Evolutionary conservation across 2,113 vertebrate species (phyloP), one percentile per base, ranked within the genome.

Genomic region (Myrmecophaga tridactyla): DNA sequence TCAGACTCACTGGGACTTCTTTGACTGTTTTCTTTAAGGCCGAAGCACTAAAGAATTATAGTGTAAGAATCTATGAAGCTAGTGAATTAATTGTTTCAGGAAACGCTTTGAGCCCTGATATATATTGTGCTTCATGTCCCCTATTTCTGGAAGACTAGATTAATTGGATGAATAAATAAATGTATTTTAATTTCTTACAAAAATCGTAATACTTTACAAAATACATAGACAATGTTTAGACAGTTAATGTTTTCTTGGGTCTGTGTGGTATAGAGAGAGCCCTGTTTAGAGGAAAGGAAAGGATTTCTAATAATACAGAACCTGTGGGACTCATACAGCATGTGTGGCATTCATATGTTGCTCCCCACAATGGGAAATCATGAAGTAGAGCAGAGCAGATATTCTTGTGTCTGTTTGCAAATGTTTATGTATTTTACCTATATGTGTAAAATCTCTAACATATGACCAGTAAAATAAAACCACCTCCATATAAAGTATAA

Each of bases 281-380:
- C 10, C 17, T 46, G 1, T 0, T 0, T 65, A 25, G 39, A 62
- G 56, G 23, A 2, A 11, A 2, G 6, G 43, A 56, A 60, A 0
- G 11, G 6, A 34, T 3, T 46, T 48, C 20, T 11, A 62, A 23
- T 1, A 6, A 3, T 0, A 14, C 4, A 2, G 43, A 18, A 29
- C 4, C n/a, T 1, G 0, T 27, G 67, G 73, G 34, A 34, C 9
- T 6, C 3, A 0, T 6, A 3, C 3, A 1, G 27, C 2, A 15
- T 1, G 3, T 36, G 7, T 34, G 69, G 6, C 1, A 0, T 25
- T 53, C 21, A 7, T 1, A 20, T 10, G 4, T 43, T 81, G 41
- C 0, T 65, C 20, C 0, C 34, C 27, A 9, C 0, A 1, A 17
- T 3, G 17, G 63, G 82, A 56, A 39, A 39, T 6, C n/a, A 4